Evolutionary conservation across 92 coral and sea anemone genomes (phyloP), one percentile per base, ranked within the genome.

Genomic region (Heliopora coerulea): DNA sequence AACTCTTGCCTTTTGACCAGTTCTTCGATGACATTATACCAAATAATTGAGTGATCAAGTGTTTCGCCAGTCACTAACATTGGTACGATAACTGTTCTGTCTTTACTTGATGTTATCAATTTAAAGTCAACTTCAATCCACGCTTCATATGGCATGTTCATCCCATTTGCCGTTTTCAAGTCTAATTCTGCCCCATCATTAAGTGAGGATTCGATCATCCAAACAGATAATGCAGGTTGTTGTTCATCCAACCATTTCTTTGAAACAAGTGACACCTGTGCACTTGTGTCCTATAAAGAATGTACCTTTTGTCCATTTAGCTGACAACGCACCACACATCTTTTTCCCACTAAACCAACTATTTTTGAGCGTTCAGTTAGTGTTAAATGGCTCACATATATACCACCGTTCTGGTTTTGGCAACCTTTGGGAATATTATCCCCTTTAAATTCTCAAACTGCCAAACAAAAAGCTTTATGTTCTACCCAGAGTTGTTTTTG

Each of bases 21-120:
- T 76, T 82, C 76, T 68, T 82, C 86, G 26, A 75, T 82, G 11
- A 82, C 83, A 66, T 82, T 82, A 44, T 63, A 82, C 40, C 83
- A 83, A 68, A 66, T 66, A 58, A 66, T 66, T 48, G 73, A 58
- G 20, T 68, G 17, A 25, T 62, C 68, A 39, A 62, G 68, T 62
- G 21, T 62, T 62, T 62, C 68, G 3, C 34, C 35, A 31, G 68
- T 62, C 48, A 62, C 68, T 32, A 62, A 12, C 68, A 62, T 62
- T 31, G 68, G 68, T 31, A 62, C 68, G 12, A 62, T 11, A 31
- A 62, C 34, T 62, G 68, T 62, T 32, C 26, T 15, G 21, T 62
- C 48, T 39, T 15, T 26, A 49, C 37, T 48, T 68, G 74, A 42
- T 68, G 74, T 46, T 68, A 27, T 41, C 24, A 68, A 21, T 28